A percentile compares a stretch with the other conserved stretches of the same genome.
phyloP scores from a whole-genome alignment of 1,140 invertebrate genomes.

The Temnothorax nylanderi region DNA sequence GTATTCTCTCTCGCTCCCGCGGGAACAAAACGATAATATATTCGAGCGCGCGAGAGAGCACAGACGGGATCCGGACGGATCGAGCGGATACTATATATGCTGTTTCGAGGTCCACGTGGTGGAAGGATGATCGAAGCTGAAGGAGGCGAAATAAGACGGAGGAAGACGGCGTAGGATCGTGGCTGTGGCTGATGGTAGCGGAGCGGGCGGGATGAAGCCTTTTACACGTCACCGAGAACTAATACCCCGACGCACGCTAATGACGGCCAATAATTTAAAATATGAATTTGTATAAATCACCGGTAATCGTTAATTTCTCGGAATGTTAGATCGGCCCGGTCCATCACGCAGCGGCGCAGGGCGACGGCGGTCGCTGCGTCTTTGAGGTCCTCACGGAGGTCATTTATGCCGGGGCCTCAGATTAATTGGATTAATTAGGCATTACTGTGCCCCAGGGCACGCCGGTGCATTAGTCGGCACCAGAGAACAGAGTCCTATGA shows the following conservation, averaged over 20 bases:
- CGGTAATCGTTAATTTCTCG: conserved; percentile 86
- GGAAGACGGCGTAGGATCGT: conserved; percentile 33
- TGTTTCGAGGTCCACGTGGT: conserved; percentile 70
- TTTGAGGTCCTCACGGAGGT: conserved; percentile 79
- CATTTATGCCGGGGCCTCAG: conserved; percentile 84
- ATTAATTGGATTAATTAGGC: conserved; percentile 86
- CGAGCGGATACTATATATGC: conserved; percentile 75
- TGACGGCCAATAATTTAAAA: conserved; percentile 85
- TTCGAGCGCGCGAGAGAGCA: conserved; percentile 77
- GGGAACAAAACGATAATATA: conserved; percentile 86
- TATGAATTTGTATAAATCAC: conserved; percentile 86
- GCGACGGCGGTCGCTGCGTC: conserved; percentile 70
- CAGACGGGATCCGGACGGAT: conserved; percentile 72
- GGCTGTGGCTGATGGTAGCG: conserved; percentile 46
- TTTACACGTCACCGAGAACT: conserved; percentile 82
- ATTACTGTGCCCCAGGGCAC: conserved; percentile 83
- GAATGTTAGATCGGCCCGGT: conserved; percentile 84
- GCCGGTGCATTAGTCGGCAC: conserved; percentile 81
- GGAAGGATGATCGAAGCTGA: conserved; percentile 73
- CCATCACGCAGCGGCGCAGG: conserved; percentile 78
- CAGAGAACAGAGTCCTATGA: conserved; percentile 54
- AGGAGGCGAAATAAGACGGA: conserved; percentile 67
- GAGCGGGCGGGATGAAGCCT: conserved; percentile 58
- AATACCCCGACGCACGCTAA: conserved; percentile 82
- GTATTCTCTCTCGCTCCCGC: conserved; percentile 69